Percentiles rank a stretch among this genome's conserved stretches.
Evolutionary conservation across 2,888 invertebrate species (phyloP).

Genomic region (Drosophila austrosaltans): DNA sequence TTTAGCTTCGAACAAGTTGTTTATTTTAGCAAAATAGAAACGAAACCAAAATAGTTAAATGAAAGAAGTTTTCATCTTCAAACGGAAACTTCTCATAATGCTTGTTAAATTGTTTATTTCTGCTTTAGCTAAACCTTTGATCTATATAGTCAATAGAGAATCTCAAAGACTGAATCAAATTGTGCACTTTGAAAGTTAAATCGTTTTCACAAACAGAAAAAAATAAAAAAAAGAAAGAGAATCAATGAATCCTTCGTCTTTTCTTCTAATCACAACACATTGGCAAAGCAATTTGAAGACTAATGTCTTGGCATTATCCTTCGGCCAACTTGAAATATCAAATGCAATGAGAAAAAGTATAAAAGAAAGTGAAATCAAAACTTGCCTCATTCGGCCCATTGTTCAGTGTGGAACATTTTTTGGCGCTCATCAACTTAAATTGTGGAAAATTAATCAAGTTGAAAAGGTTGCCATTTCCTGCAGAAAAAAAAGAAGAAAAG

Average conservation of each 20-base stretch:
- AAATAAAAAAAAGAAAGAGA: too few species aligned
- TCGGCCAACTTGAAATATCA: constrained; percentile 12
- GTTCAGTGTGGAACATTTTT: constrained; percentile 53
- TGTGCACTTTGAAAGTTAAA: constrained; percentile 61
- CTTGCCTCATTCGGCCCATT: constrained; percentile 33
- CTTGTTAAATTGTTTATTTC: too few species aligned
- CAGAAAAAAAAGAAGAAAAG: neutral
- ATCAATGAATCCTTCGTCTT: constrained; percentile 23
- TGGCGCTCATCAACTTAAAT: constrained; percentile 71
- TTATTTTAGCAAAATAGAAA: too few species aligned
- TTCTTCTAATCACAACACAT: constrained; percentile 69
- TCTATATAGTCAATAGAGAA: too few species aligned
- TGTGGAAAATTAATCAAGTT: constrained; percentile 80
- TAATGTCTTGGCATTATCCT: constrained; percentile 26
- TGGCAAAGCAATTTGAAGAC: constrained; percentile 59
- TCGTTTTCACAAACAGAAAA: neutral
- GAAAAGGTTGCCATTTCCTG: constrained; percentile 64
- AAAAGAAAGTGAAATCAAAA: constrained; percentile 19
- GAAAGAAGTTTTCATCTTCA: too few species aligned
- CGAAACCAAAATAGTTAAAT: too few species aligned
- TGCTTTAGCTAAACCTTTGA: too few species aligned
- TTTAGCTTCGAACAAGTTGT: too few species aligned
- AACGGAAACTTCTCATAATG: too few species aligned
- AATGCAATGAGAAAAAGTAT: constrained; percentile 1
- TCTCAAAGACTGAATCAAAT: too few species aligned